phyloP scores from a whole-genome alignment of 1,140 invertebrate species.

The Microplitis mediator region DNA sequence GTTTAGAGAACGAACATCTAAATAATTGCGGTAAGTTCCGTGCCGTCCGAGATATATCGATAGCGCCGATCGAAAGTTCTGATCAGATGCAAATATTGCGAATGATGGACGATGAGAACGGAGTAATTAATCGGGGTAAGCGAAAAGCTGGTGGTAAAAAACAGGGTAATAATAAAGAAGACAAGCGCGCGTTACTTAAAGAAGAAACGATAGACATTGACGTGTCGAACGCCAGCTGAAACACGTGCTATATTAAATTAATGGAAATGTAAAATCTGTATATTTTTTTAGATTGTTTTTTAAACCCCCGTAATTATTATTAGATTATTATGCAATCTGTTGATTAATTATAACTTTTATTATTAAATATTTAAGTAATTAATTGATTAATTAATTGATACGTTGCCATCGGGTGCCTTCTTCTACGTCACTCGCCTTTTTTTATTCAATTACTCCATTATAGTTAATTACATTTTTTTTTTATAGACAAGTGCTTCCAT shows the following conservation, averaged over 20 bases:
- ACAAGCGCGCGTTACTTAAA: slow-evolving; percentile 62
- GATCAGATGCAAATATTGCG: slow-evolving; percentile 88
- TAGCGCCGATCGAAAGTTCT: slow-evolving; percentile 93
- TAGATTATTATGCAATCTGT: not conserved
- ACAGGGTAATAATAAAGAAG: slow-evolving; percentile 56
- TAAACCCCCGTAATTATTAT: not conserved
- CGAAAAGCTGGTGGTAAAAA: slow-evolving; percentile 64
- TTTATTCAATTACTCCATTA: too few species aligned
- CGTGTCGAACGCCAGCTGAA: slow-evolving; percentile 57
- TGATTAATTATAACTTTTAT: not conserved
- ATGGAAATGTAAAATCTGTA: slow-evolving; percentile 3
- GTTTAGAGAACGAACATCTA: slow-evolving; percentile 98
- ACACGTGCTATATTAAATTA: slow-evolving; percentile 15
- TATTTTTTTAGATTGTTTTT: not conserved
- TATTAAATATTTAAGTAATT: not conserved
- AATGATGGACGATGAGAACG: slow-evolving; percentile 96
- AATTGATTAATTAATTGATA: not conserved
- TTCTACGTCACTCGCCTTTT: not conserved
- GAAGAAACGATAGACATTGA: slow-evolving; percentile 64
- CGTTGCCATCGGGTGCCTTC: slow-evolving; percentile 14
- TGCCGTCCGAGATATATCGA: slow-evolving; percentile 97
- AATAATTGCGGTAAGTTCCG: slow-evolving; percentile 99
- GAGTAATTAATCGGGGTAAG: slow-evolving; percentile 77
- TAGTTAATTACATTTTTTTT: not conserved
- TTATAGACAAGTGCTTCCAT: not conserved